Percentiles rank a stretch among this genome's conserved stretches.
phyloP scores from a whole-genome alignment of 23 tunicate genomes.

The Styela plicata region DNA sequence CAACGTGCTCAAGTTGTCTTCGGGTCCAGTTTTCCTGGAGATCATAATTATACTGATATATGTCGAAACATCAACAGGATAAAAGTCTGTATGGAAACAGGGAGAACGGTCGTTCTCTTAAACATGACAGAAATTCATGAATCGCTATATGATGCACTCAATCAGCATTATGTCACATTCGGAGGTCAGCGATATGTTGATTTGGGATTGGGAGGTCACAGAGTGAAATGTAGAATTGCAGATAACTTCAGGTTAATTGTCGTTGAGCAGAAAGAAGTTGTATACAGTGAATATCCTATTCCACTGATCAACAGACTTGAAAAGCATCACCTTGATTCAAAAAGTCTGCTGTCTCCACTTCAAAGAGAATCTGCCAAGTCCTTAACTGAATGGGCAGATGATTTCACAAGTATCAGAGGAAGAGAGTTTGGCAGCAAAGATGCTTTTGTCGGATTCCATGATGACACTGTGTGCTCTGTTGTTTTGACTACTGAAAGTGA shows the following conservation, averaged over 20 bases:
- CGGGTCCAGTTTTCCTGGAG: constrained; percentile 87
- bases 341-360: constrained; percentile 36
- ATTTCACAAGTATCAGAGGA: constrained; percentile 21
- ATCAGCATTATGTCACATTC: constrained; percentile 36
- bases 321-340: constrained; percentile 57
- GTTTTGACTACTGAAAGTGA: constrained; percentile 22
- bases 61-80: constrained; percentile 82
- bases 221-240: constrained; percentile 85
- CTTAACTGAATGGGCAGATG: constrained; percentile 52
- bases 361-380: constrained; percentile 21
- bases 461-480: constrained; percentile 61
- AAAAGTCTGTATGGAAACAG: constrained; percentile 85
- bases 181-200: constrained; percentile 59
- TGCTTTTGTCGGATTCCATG: constrained; percentile 57
- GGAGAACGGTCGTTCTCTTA: constrained; percentile 55
- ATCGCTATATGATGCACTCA: constrained; percentile 26
- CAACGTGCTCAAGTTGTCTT: constrained; percentile 48
- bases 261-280: constrained; percentile 68
- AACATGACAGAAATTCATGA: constrained; percentile 31
- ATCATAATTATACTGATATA: constrained; percentile 62
- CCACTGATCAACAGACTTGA: constrained; percentile 83
- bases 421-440: constrained; percentile 26
- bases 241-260: constrained; percentile 58
- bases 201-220: constrained; percentile 83
- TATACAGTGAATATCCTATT: constrained; percentile 67